Evolutionary conservation across 2,797 vertebrate species (phyloP).

Genomic region (Lycodopsis pacificus): DNA sequence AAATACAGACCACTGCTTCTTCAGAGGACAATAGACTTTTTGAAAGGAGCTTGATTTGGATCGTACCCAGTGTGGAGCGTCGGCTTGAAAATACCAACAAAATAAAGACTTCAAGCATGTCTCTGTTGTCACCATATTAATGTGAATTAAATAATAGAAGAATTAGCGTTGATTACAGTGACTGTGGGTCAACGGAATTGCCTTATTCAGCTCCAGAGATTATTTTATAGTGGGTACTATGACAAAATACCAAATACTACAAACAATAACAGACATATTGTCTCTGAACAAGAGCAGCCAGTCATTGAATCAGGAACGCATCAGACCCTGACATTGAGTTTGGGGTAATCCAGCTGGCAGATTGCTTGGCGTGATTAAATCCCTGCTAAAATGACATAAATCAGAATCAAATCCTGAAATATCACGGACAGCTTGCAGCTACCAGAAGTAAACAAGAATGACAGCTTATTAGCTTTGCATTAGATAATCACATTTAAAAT

Average conservation of each 20-base stretch:
- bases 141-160: not conserved
- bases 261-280: not conserved
- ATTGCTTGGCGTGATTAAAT: slow-evolving; percentile 17
- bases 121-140: not conserved
- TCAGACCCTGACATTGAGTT: not conserved
- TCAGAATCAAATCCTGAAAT: slow-evolving; percentile 25
- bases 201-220: not conserved
- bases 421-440: slow-evolving; percentile 22
- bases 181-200: not conserved
- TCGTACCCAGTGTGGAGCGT: not conserved
- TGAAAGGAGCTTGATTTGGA: not conserved
- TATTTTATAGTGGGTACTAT: not conserved
- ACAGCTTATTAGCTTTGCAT: slow-evolving; percentile 21
- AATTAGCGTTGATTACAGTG: not conserved
- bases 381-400: slow-evolving; percentile 21
- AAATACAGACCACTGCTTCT: not conserved
- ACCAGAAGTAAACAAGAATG: slow-evolving; percentile 8
- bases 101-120: not conserved
- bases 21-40: not conserved
- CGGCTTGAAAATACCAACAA: not conserved
- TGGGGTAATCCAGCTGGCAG: slow-evolving; percentile 8
- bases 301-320: not conserved
- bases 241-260: not conserved
- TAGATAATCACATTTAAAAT: not conserved
- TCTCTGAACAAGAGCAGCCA: not conserved